Base-by-base conservation (phyloP, 2,113 vertebrate genomes). In the Burhinus oedicnemus region DNA sequence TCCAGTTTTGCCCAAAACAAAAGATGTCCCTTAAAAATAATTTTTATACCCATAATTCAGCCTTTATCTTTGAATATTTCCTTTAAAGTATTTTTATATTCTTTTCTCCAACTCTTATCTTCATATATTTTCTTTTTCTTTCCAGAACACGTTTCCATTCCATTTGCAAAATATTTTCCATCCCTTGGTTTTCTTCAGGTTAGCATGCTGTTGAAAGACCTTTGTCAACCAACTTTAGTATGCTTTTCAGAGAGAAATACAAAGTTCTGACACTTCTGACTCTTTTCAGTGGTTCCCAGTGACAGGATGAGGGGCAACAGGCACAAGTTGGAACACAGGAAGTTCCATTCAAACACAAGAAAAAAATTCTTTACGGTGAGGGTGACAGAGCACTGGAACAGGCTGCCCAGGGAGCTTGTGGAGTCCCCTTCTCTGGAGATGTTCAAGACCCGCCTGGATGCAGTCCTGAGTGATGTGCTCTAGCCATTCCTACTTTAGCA, bases 241-340 rank as follows among this genome's bases (percentile, higher is more conserved):
- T 38, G 38, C 6, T 38, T 40, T 74, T 58, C 26, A 45, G 54
- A 62, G 29, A 38, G 15, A 61, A 83, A 81, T 45, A 34, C 6
- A 21, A 62, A n/a, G 4, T 45, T 1, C 1, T 61, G 14, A 12
- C 8, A 42, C 8, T 38, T 21, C n/a, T n/a, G n/a, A n/a, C n/a
- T n/a, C n/a, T n/a, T n/a, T n/a, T n/a, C n/a, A n/a, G n/a, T n/a
- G n/a, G n/a, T n/a, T n/a, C n/a, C n/a, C n/a, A n/a, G n/a, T n/a
- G n/a, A n/a, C n/a, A n/a, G n/a, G n/a, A n/a, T n/a, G n/a, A n/a
- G n/a, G n/a, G n/a, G n/a, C n/a, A n/a, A n/a, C n/a, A n/a, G n/a
- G n/a, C n/a, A n/a, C n/a, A n/a, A n/a, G n/a, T n/a, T n/a, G n/a
- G n/a, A n/a, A n/a, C n/a, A n/a, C n/a, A n/a, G n/a, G n/a, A n/a